Base-by-base conservation (phyloP, 2,113 vertebrate species). In the Columba janthina region DNA sequence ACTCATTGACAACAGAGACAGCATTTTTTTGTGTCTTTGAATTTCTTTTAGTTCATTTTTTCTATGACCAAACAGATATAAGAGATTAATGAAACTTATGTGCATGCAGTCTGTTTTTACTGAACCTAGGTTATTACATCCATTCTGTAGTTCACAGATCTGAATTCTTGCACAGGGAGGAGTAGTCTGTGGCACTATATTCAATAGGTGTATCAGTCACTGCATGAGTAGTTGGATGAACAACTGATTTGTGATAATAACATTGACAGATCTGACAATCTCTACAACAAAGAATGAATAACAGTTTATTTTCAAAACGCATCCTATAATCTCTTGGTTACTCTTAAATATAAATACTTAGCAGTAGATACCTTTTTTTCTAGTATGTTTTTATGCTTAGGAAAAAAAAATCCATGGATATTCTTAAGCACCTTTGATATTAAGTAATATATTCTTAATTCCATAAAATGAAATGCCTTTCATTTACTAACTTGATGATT, bases 11-110 rank as follows among this genome's bases (percentile, higher is more conserved):
- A 77, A 4, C 25, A 42, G 16, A 42, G 56, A 9, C 56, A 83
- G 28, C 78, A 6, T 54, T 60, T 91, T 86, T 75, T 62, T 58
- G 16, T 60, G 25, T 3, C 62, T 85, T 75, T 25, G 20, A 58
- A 16, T 32, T 82, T 64, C 38, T 88, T 83, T 61, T 56, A 44
- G 29, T 12, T 60, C 1, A 0, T 9, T 48, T 58, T 71, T 13
- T 29, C 0, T 0, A 15, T 62, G n/a, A 62, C 15, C 1, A 3
- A 62, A 18, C 28, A 42, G 14, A 1, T 89, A 4, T 61, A 53
- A 82, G 34, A 82, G 21, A 78, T 53, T 32, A 56, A 73, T 75
- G 24, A 88, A 22, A 65, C 21, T 44, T 42, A 44, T 0, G 1
- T 48, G 11, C 24, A 21, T 78, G 8, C 32, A 12, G 18, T 76